Evolutionary conservation across 2,797 vertebrate genomes (phyloP).

Genomic region (Gymnodraco acuticeps): DNA sequence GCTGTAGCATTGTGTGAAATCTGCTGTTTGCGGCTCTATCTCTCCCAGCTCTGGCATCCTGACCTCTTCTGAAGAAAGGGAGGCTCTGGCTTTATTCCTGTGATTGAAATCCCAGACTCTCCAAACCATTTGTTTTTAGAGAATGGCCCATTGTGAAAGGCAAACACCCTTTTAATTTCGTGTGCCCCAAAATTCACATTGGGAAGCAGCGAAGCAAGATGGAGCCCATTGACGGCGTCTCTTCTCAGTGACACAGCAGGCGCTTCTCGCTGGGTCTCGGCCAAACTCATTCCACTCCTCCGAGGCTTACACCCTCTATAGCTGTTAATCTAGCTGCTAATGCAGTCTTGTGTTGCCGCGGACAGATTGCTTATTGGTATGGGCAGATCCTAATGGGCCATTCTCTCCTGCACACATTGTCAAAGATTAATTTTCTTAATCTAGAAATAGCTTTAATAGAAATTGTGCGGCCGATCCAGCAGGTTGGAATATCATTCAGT

Average conservation of each 20-base stretch:
- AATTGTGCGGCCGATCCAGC: not conserved
- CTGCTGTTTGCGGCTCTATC: not conserved
- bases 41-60: constrained; percentile 22
- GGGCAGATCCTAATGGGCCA: constrained; percentile 46
- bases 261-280: constrained; percentile 44
- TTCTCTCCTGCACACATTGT: constrained; percentile 40
- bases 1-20: not conserved
- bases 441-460: constrained; percentile 34
- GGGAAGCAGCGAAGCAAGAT: constrained; percentile 37
- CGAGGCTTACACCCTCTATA: constrained; percentile 40
- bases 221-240: constrained; percentile 26
- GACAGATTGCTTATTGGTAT: constrained; percentile 62
- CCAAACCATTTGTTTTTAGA: constrained; percentile 57
- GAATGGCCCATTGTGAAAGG: constrained; percentile 60
- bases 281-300: constrained; percentile 66
- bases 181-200: constrained; percentile 49
- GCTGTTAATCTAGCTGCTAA: constrained; percentile 59
- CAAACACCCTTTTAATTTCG: constrained; percentile 26
- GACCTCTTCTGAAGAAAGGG: constrained; percentile 47
- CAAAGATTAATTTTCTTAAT: constrained; percentile 31
- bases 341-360: constrained; percentile 49
- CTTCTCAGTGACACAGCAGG: constrained; percentile 42
- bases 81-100: constrained; percentile 44
- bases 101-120: constrained; percentile 60
- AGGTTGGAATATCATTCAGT: not conserved